These are phyloP conservation scores for Neocrepidodera transversa DNA, from an alignment of 2,888 invertebrate species.

Conservation along the genomic window DNA sequence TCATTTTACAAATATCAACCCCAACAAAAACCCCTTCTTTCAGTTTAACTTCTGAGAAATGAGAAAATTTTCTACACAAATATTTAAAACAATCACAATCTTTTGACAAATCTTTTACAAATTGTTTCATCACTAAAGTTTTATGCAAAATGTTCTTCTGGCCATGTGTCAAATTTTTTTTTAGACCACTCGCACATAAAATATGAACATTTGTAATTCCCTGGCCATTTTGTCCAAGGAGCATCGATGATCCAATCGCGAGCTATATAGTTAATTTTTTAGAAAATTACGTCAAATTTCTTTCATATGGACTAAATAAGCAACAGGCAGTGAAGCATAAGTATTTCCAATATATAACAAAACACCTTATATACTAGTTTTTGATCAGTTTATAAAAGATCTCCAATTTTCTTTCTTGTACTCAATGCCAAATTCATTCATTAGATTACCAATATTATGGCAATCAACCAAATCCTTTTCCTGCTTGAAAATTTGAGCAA, in stretches of 20 bases:
- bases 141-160: background rate
- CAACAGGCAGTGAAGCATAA: slow-evolving; percentile 12
- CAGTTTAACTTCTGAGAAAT: slow-evolving; percentile 35
- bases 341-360: slow-evolving; percentile 2
- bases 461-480: slow-evolving; percentile 9
- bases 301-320: slow-evolving; percentile 4
- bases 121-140: slow-evolving; percentile 35
- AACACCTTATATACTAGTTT: slow-evolving; percentile 1
- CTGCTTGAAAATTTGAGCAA: slow-evolving; percentile 1
- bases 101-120: slow-evolving; percentile 41
- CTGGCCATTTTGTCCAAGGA: slow-evolving; percentile 16
- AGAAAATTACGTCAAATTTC: background rate
- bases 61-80: slow-evolving; percentile 36
- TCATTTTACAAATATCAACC: too few species aligned
- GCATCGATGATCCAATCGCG: too few species aligned
- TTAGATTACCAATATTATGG: slow-evolving; percentile 6
- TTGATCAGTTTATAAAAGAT: slow-evolving; percentile 9
- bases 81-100: slow-evolving; percentile 33
- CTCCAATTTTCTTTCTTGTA: slow-evolving; percentile 10
- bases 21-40: slow-evolving; percentile 39
- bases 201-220: slow-evolving; percentile 7
- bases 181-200: slow-evolving; percentile 11
- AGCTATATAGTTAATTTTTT: slow-evolving; percentile 3
- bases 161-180: background rate
- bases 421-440: slow-evolving; percentile 6